These are phyloP conservation scores for Parthenolecanium corni DNA, from an alignment of 2,888 invertebrate genomes.

Conservation along the genomic window DNA sequence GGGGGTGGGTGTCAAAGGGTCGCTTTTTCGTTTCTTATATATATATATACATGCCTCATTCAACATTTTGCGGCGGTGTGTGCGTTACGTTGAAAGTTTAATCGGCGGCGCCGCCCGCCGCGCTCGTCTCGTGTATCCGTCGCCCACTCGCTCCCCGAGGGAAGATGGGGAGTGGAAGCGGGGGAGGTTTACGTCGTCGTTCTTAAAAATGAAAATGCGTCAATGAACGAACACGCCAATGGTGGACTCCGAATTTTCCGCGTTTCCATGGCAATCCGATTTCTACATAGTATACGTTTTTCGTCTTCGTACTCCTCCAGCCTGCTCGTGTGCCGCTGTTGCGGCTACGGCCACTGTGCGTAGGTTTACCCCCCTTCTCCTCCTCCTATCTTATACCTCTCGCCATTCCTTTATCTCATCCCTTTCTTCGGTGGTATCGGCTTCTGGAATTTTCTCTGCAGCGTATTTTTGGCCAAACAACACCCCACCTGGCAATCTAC, in stretches of 20 bases:
- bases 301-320: background rate
- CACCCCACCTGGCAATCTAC: too few species aligned
- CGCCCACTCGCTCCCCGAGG: background rate
- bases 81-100: constrained; percentile 7
- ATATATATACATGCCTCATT: constrained; percentile 25
- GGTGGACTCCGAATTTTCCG: background rate
- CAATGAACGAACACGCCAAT: constrained; percentile 22
- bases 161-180: background rate
- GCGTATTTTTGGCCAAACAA: too few species aligned
- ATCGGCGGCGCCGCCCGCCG: background rate
- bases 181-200: background rate
- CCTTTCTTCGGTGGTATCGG: too few species aligned
- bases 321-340: background rate
- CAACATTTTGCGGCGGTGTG: constrained; percentile 16
- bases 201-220: constrained; percentile 25
- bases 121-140: too few species aligned
- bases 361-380: too few species aligned
- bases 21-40: too few species aligned
- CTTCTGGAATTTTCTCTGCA: too few species aligned
- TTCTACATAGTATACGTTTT: constrained; percentile 6
- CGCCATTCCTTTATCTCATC: too few species aligned
- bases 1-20: too few species aligned
- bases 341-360: too few species aligned
- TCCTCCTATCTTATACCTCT: too few species aligned
- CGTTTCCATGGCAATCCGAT: constrained; percentile 18